These are phyloP conservation scores for Patella ulyssiponensis DNA, from an alignment of 2,888 invertebrate species.

Conservation along the genomic window DNA sequence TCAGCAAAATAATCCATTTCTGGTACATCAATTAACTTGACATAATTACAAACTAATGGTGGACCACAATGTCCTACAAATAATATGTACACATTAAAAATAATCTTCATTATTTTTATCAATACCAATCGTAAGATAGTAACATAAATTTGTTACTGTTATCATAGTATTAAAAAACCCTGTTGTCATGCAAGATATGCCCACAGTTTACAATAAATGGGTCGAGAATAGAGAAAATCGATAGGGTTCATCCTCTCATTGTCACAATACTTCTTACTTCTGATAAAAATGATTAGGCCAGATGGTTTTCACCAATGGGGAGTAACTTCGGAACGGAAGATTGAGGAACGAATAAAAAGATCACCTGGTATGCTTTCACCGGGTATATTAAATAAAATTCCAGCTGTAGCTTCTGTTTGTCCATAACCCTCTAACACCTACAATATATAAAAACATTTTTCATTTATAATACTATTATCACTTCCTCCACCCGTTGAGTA, in stretches of 20 bases:
- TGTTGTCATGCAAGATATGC: no score
- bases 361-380: slow-evolving; percentile 59
- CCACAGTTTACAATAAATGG: no score
- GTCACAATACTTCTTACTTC: no score
- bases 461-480: no score
- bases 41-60: slow-evolving; percentile 92
- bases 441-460: no score
- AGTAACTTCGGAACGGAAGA: no score
- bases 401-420: slow-evolving; percentile 73
- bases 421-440: slow-evolving; percentile 71
- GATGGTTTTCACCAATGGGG: no score
- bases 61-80: slow-evolving; percentile 87
- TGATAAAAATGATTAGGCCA: background rate
- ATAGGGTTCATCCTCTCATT: no score
- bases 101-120: background rate
- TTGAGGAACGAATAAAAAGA: background rate
- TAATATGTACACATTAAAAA: background rate
- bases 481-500: no score
- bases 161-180: background rate
- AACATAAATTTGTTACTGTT: background rate
- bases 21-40: slow-evolving; percentile 96
- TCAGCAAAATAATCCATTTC: slow-evolving; percentile 85
- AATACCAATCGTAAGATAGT: background rate
- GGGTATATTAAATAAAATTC: slow-evolving; percentile 60
- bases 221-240: no score